A percentile compares a stretch with the other conserved stretches of the same genome.
phyloP scores from a whole-genome alignment of 2,113 vertebrate genomes.

The Notiomystis cincta region DNA sequence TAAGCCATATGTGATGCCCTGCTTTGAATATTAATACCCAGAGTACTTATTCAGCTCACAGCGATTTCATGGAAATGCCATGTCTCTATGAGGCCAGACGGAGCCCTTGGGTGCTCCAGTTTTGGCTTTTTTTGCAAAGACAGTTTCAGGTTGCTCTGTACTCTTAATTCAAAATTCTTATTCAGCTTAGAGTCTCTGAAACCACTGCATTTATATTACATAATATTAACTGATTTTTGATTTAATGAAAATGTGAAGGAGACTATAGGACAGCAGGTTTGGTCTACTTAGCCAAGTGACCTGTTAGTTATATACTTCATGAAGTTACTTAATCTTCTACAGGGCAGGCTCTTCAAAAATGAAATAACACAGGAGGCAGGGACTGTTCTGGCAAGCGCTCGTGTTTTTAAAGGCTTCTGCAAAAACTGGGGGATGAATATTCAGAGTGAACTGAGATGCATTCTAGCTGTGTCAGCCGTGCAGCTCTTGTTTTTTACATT shows the following conservation, averaged over 20 bases:
- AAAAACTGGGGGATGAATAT: not conserved
- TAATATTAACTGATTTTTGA: constrained; percentile 39
- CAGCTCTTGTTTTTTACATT: not conserved
- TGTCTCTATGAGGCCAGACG: not conserved
- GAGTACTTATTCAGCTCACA: constrained; percentile 30
- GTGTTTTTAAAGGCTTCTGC: not conserved
- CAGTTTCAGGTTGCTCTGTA: not conserved
- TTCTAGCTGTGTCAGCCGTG: not conserved
- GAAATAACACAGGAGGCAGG: not conserved
- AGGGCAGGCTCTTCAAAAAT: not conserved
- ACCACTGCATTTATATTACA: constrained; percentile 18
- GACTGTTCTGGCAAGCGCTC: not conserved
- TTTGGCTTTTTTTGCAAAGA: not conserved
- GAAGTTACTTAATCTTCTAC: not conserved
- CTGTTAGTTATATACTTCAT: not conserved
- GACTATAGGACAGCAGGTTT: not conserved
- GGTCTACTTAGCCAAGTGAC: constrained; percentile 23
- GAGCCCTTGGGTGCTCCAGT: not conserved
- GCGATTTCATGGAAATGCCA: not conserved
- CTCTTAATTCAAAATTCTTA: constrained; percentile 27
- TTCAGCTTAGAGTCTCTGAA: constrained; percentile 16
- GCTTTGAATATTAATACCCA: constrained; percentile 55
- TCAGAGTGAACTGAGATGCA: not conserved
- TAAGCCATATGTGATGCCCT: constrained; percentile 17
- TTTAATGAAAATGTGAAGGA: constrained; percentile 40